These are phyloP conservation scores for Melinaea marsaeus DNA, from an alignment of 2,888 invertebrate species.

Conservation along the genomic window DNA sequence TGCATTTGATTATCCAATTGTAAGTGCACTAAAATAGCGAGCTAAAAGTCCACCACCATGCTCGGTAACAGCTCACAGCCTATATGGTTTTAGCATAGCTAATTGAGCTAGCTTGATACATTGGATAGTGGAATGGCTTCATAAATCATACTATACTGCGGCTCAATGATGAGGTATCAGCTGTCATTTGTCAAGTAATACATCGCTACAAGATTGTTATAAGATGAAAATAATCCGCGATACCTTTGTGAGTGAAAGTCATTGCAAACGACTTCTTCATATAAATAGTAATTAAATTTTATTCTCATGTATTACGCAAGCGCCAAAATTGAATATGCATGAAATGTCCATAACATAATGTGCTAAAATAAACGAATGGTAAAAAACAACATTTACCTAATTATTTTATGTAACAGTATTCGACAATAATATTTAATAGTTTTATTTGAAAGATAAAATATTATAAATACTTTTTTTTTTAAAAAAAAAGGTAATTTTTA, in stretches of 20 bases:
- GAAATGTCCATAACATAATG: neutral
- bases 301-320: conserved; percentile 23
- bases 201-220: conserved; percentile 4
- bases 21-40: too few species aligned
- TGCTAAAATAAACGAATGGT: neutral
- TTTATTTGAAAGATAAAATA: too few species aligned
- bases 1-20: too few species aligned
- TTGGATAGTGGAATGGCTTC: too few species aligned
- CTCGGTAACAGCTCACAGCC: too few species aligned
- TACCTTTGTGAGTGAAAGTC: conserved; percentile 37
- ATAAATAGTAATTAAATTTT: conserved; percentile 18
- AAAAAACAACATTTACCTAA: too few species aligned
- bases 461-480: too few species aligned
- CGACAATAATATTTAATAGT: too few species aligned
- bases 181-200: neutral
- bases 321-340: conserved; percentile 15
- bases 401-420: too few species aligned
- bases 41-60: too few species aligned
- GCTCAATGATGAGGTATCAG: conserved; percentile 1
- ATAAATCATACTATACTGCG: neutral
- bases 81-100: neutral
- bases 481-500: too few species aligned
- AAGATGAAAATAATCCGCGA: conserved; percentile 23
- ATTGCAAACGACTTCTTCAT: conserved; percentile 34
- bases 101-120: too few species aligned